phyloP scores from a whole-genome alignment of 1,140 invertebrate genomes.

The Magallana ariakensis region DNA sequence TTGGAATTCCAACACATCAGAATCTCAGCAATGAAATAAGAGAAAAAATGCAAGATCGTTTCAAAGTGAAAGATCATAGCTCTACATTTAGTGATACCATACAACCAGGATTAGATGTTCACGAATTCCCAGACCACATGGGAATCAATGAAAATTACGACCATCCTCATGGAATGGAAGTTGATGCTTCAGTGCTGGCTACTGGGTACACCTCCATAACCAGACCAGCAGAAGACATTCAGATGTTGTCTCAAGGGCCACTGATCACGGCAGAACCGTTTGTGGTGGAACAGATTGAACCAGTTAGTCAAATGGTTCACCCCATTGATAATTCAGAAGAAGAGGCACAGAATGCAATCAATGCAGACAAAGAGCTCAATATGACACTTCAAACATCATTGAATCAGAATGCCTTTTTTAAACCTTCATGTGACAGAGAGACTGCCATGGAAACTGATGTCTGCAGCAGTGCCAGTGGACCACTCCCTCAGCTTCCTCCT shows the following conservation, averaged over 20 bases:
- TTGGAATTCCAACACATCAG: slow-evolving; percentile 66
- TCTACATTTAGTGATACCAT: background rate
- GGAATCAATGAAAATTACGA: slow-evolving; percentile 11
- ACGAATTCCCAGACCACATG: slow-evolving; percentile 1
- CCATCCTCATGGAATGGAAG: slow-evolving; percentile 46
- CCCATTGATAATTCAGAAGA: slow-evolving; percentile 67
- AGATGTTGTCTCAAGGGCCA: slow-evolving; percentile 62
- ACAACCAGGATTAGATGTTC: background rate
- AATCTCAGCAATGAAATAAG: slow-evolving; percentile 68
- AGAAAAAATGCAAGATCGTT: slow-evolving; percentile 66
- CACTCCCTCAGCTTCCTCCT: slow-evolving; percentile 61
- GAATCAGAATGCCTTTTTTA: background rate
- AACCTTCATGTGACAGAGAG: background rate
- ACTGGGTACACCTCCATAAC: slow-evolving; percentile 24
- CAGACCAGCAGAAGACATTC: slow-evolving; percentile 57
- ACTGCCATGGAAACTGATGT: slow-evolving; percentile 42
- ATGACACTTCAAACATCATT: slow-evolving; percentile 56
- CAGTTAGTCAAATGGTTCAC: slow-evolving; percentile 8
- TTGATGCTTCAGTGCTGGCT: slow-evolving; percentile 42
- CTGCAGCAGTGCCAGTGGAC: slow-evolving; percentile 50
- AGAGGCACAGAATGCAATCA: slow-evolving; percentile 71
- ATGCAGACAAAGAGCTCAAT: slow-evolving; percentile 67
- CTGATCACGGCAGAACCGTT: slow-evolving; percentile 56
- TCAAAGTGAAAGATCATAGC: slow-evolving; percentile 48
- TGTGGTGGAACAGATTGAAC: slow-evolving; percentile 55